Evolutionary conservation across 1,140 invertebrate species (phyloP).

Genomic region (Rhysida immarginata): DNA sequence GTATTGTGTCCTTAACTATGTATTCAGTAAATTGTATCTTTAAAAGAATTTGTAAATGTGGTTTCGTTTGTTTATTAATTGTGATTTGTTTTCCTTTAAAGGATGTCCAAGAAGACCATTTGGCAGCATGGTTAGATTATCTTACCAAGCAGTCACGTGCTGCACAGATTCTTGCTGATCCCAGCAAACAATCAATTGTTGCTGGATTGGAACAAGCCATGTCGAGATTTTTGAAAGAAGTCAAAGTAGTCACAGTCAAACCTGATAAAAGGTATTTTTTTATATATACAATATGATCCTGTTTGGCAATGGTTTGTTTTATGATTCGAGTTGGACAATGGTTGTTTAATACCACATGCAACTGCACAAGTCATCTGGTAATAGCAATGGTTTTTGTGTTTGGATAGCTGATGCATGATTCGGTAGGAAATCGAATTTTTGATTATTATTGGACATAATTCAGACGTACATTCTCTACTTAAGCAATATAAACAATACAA

Average conservation of each 20-base stretch:
- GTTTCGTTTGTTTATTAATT: conserved; percentile 2
- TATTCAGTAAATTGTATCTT: conserved; percentile 2
- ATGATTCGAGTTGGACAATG: too few species aligned
- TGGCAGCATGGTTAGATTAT: conserved; percentile 57
- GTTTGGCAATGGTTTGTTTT: too few species aligned
- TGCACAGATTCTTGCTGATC: conserved; percentile 50
- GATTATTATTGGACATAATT: too few species aligned
- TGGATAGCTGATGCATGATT: too few species aligned
- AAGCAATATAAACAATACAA: too few species aligned
- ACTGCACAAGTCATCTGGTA: neutral
- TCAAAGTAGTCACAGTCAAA: conserved; percentile 24
- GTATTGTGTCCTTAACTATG: conserved; percentile 2
- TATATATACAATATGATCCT: conserved; percentile 10
- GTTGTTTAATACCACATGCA: too few species aligned
- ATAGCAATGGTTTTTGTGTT: neutral
- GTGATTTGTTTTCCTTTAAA: too few species aligned
- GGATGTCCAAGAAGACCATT: conserved; percentile 51
- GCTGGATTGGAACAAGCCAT: conserved; percentile 53
- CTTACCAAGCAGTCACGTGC: conserved; percentile 49
- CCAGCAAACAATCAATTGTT: conserved; percentile 44
- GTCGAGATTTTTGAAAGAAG: conserved; percentile 22
- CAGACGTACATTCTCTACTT: too few species aligned
- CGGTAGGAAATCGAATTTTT: too few species aligned
- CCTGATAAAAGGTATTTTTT: too few species aligned
- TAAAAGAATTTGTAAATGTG: neutral